Evolutionary conservation across 2,888 invertebrate species (phyloP), one percentile per base, ranked within the genome.

Genomic region (Phymatocera aterrima): DNA sequence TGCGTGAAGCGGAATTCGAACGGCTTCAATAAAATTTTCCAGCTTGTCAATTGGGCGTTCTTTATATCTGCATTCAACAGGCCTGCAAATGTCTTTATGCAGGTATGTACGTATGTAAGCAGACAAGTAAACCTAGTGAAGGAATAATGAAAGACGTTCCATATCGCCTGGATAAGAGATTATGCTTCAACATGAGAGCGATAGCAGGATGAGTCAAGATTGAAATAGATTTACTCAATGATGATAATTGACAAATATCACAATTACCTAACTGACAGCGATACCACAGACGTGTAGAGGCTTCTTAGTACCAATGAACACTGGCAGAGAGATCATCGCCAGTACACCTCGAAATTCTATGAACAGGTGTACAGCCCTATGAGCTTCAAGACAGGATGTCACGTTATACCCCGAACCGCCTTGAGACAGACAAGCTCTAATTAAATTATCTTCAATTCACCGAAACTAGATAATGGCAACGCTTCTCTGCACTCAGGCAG

Each of bases 401-500:
- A 60, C 75, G 75, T 75, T 75, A 64, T 34, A 72, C 75, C 75
- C 46, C 37, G 37, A 57, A 43, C 57, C 21, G 34, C 75, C 57
- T 34, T 24, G 40, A 54, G 75, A 60, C 75, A 75, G 75, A 75
- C 75, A 60, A 68, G 72, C 78, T 54, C 46, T 78, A 78, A 78
- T 78, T 72, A 74, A 78, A 72, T 78, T 78, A 78, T 57, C 72
- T 78, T 61, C 57, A 78, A 78, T 78, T 78, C 74, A 72, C 72
- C 54, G 70, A 72, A 78, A 78, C 78, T 70, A 78, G 68, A 78
- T 78, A 78, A 78, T 74, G 60, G 74, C 60, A 57, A 75, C 40
- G 75, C 75, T 75, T 48, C 75, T 60, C 75, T 75, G 75, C 75
- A 75, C 74, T 75, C 75, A 75, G 57, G n/a, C 40, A 21, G 40